Evolutionary conservation across 2,888 invertebrate species (phyloP).

Genomic region (Sclerodermus sp.): DNA sequence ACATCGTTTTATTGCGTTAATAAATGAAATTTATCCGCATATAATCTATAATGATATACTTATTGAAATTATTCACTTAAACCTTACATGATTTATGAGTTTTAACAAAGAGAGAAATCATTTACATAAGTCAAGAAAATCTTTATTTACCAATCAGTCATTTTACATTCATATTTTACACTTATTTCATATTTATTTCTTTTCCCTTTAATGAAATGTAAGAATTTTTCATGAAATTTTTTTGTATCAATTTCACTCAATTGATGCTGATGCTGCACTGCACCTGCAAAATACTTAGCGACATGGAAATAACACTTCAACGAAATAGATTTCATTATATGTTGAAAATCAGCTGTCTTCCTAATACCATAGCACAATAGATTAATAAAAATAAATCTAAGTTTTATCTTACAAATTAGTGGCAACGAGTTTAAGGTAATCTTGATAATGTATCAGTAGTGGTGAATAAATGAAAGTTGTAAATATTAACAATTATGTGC

Average conservation of each 20-base stretch:
- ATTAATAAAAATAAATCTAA: conserved; percentile 28
- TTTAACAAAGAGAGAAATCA: conserved; percentile 25
- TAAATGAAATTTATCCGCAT: too few relatives aligned
- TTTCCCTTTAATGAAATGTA: conserved; percentile 33
- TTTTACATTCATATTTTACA: conserved; percentile 43
- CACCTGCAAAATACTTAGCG: conserved; percentile 57
- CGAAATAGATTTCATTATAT: conserved; percentile 24
- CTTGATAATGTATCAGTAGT: conserved; percentile 35
- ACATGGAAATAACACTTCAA: conserved; percentile 39
- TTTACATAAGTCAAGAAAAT: conserved; percentile 31
- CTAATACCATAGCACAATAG: conserved; percentile 32
- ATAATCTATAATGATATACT: too few relatives aligned
- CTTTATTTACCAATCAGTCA: conserved; percentile 43
- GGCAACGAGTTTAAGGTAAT: conserved; percentile 38
- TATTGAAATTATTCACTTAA: too few relatives aligned
- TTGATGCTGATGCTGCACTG: conserved; percentile 51
- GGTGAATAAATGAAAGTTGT: conserved; percentile 46
- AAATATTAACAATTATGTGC: not conserved
- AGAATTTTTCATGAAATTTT: conserved; percentile 37
- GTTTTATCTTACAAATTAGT: conserved; percentile 38
- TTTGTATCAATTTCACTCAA: conserved; percentile 41
- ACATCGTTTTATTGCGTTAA: not conserved
- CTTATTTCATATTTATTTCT: conserved; percentile 32
- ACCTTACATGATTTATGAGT: too few relatives aligned
- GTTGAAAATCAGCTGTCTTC: conserved; percentile 33